Conservation (phyloP, 2,797 vertebrate species). For the Rhadinocentrus ornatus region DNA sequence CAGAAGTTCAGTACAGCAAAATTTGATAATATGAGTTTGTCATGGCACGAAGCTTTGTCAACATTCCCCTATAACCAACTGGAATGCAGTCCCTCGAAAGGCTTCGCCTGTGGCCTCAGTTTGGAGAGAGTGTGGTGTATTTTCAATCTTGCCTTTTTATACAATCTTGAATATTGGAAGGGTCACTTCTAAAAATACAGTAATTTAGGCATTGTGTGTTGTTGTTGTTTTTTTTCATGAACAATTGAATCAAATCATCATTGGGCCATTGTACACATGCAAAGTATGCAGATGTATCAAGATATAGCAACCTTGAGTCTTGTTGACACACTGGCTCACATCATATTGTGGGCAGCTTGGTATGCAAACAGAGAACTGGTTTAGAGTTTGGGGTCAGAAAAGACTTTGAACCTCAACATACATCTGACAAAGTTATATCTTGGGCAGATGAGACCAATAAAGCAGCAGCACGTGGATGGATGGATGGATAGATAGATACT, state of each 20-base stretch:
- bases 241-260: slow-evolving; percentile 44
- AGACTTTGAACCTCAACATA: slow-evolving; percentile 65
- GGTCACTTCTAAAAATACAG: slow-evolving; percentile 69
- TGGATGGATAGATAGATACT: no score
- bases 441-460: slow-evolving; percentile 63
- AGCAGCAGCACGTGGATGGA: slow-evolving; percentile 25
- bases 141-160: slow-evolving; percentile 65
- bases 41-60: slow-evolving; percentile 56
- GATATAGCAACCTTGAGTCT: slow-evolving; percentile 58
- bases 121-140: slow-evolving; percentile 61
- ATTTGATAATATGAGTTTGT: slow-evolving; percentile 71
- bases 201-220: slow-evolving; percentile 52
- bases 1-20: slow-evolving; percentile 55
- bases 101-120: slow-evolving; percentile 78
- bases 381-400: slow-evolving; percentile 61
- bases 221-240: slow-evolving; percentile 63
- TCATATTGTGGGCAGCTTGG: slow-evolving; percentile 54
- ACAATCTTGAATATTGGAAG: slow-evolving; percentile 60
- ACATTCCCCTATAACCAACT: slow-evolving; percentile 71
- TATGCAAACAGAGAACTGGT: slow-evolving; percentile 62
- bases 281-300: slow-evolving; percentile 68
- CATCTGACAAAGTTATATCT: slow-evolving; percentile 57
- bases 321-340: slow-evolving; percentile 71
- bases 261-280: slow-evolving; percentile 34
- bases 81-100: slow-evolving; percentile 72